Percentiles rank a stretch among this genome's conserved stretches.
Evolutionary conservation across 2,888 invertebrate species (phyloP).

Genomic region (Xylota segnis): DNA sequence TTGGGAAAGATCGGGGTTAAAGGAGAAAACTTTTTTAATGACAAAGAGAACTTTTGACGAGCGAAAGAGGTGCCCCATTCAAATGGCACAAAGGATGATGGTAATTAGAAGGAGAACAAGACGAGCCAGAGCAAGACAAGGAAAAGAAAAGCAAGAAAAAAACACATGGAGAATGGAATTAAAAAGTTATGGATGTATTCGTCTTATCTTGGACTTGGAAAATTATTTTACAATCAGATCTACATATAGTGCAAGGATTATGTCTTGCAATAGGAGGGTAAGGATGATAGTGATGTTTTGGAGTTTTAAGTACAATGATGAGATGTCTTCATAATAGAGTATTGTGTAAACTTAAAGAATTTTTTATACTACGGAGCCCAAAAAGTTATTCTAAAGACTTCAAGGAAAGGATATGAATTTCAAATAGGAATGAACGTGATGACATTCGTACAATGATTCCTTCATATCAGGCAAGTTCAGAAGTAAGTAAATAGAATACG

Average conservation of each 20-base stretch:
- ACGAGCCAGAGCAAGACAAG: constrained; percentile 8
- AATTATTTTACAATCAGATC: constrained; percentile 35
- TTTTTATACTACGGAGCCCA: no score
- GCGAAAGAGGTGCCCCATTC: constrained; percentile 67
- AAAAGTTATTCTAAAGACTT: no score
- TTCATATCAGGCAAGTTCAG: no score
- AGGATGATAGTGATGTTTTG: not conserved
- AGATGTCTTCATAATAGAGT: no score
- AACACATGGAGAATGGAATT: constrained; percentile 12
- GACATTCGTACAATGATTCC: no score
- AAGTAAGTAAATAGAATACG: no score
- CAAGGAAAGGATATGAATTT: no score
- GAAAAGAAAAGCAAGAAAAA: not conserved
- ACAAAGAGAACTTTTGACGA: constrained; percentile 73
- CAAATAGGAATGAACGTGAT: no score
- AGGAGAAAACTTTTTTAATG: constrained; percentile 71
- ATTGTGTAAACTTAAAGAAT: no score
- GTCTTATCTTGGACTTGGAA: constrained; percentile 45
- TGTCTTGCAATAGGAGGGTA: not conserved
- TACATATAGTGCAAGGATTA: not conserved
- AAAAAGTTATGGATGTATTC: constrained; percentile 44
- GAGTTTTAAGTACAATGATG: not conserved
- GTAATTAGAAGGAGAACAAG: constrained; percentile 58
- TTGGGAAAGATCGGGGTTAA: not conserved
- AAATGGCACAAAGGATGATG: constrained; percentile 70